Conservation (phyloP, 2,113 vertebrate species). For the Neolamprologus kungweensis region DNA sequence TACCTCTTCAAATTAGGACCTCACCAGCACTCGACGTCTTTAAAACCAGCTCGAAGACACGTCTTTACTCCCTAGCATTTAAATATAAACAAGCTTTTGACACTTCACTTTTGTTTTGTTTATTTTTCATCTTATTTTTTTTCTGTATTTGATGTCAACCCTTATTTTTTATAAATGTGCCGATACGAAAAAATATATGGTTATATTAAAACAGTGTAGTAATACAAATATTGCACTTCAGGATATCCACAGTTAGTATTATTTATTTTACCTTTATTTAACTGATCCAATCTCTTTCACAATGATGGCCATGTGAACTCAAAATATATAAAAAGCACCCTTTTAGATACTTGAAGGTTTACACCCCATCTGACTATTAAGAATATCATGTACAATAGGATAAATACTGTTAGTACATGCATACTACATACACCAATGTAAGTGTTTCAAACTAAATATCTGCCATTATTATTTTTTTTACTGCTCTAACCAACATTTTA, state of each 20-base stretch:
- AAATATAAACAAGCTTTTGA: neutral
- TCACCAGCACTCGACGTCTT: neutral
- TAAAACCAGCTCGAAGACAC: neutral
- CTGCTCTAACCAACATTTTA: neutral
- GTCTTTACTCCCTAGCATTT: neutral
- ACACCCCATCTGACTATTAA: neutral
- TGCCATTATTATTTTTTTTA: neutral
- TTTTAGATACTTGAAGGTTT: neutral
- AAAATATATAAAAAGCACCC: neutral
- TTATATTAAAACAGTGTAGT: neutral
- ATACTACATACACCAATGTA: neutral
- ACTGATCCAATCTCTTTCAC: neutral
- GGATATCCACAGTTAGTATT: neutral
- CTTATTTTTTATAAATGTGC: neutral
- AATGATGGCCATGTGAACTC: neutral
- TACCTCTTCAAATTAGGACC: neutral
- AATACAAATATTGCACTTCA: neutral
- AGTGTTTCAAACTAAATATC: neutral
- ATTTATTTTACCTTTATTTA: neutral
- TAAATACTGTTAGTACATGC: neutral
- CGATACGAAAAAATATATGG: neutral
- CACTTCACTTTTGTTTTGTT: neutral
- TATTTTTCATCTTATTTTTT: neutral
- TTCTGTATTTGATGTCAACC: neutral
- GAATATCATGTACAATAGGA: neutral